Evolutionary conservation across 1,140 invertebrate species (phyloP).

Genomic region (Zaprionus nigranus): DNA sequence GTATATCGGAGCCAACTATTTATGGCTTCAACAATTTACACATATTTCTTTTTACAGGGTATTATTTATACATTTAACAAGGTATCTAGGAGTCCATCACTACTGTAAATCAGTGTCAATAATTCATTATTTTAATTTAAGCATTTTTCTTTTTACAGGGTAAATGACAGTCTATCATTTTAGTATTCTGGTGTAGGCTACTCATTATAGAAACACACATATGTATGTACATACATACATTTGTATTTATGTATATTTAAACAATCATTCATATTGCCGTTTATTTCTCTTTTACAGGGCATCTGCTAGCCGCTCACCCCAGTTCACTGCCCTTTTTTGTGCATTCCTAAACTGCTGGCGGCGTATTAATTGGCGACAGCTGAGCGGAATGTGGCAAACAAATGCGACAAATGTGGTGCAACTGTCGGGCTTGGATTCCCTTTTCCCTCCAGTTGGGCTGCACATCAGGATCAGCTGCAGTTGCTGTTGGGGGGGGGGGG

Average conservation of each 20-base stretch:
- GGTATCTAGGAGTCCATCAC: background rate
- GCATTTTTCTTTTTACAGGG: background rate
- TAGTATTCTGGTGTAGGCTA: too few species aligned
- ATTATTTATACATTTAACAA: background rate
- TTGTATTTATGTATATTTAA: background rate
- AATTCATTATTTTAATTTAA: too few species aligned
- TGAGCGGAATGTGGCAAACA: slow-evolving; percentile 31
- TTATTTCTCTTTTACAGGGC: background rate
- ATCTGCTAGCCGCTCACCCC: background rate
- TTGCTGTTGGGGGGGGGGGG: too few species aligned
- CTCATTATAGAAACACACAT: background rate
- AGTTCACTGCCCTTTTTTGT: background rate
- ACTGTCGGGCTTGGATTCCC: slow-evolving; percentile 2
- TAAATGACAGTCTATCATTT: slow-evolving; percentile 1
- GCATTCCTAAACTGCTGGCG: slow-evolving; percentile 40
- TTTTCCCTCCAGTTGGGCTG: background rate
- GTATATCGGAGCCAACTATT: too few species aligned
- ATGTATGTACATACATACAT: background rate
- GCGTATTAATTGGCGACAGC: slow-evolving; percentile 72
- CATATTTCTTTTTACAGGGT: too few species aligned
- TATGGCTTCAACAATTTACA: too few species aligned
- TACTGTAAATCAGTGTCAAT: too few species aligned
- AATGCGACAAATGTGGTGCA: slow-evolving; percentile 25
- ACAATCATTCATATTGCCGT: background rate
- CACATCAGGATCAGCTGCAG: background rate